These are phyloP conservation scores for Drosophila mimetica DNA, from an alignment of 2,888 invertebrate species.

Conservation along the genomic window DNA sequence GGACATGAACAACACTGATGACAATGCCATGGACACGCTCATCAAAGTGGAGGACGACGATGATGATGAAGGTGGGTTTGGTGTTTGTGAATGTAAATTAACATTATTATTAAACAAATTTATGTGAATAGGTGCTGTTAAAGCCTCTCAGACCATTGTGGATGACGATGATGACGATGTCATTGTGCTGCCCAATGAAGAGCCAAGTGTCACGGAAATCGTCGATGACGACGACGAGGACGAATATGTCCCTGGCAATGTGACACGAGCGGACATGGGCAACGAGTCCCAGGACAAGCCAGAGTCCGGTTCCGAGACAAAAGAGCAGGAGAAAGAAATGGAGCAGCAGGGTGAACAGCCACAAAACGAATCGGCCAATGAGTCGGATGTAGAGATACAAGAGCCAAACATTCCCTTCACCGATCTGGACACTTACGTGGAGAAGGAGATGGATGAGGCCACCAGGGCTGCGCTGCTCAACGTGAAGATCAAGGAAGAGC, in stretches of 20 bases:
- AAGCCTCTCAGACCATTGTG: conserved; percentile 18
- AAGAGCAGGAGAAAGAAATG: conserved; percentile 14
- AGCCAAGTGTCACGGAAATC: conserved; percentile 87
- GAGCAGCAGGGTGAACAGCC: conserved; percentile 15
- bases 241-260: conserved; percentile 75
- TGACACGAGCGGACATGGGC: conserved; percentile 46
- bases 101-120: not conserved
- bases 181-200: conserved; percentile 88
- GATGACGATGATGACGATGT: conserved; percentile 88
- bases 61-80: conserved; percentile 53
- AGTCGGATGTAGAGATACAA: conserved; percentile 84
- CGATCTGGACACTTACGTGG: conserved; percentile 83
- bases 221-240: conserved; percentile 86
- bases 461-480: conserved; percentile 81
- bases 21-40: conserved; percentile 81
- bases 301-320: conserved; percentile 16
- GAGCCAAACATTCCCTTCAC: conserved; percentile 85
- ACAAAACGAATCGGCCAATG: conserved; percentile 68
- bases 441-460: conserved; percentile 75
- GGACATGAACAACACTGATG: conserved; percentile 74
- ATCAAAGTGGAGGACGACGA: conserved; percentile 80
- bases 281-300: conserved; percentile 24
- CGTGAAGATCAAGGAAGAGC: conserved; percentile 90
- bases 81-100: not conserved
- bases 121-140: conserved; percentile 12